Base-by-base conservation (phyloP, 92 coral and sea anemone species). In the Porites lobata region DNA sequence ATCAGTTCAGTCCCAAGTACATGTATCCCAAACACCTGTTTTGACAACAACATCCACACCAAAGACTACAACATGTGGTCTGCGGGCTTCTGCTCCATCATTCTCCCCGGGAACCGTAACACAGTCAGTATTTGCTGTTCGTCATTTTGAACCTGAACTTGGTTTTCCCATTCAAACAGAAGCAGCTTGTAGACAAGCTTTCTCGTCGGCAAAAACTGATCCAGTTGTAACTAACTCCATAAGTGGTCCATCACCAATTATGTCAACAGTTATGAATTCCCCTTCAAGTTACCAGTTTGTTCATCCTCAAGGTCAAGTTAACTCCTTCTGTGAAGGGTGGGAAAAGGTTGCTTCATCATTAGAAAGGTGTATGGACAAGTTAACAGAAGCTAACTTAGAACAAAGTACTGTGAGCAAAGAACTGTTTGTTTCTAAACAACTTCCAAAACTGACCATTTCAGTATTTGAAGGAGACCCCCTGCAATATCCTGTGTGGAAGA, bases 401-500 rank as follows among this genome's bases (percentile, higher is more conserved):
- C 62, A 74, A 74, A 74, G 78, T 15, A 52, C 78, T n/a, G 78
- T 20, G 18, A 74, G 32, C 15, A 74, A 74, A 74, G 62, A 74
- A 56, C 10, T 10, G 20, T 12, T 74, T 62, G 17, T 62, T 13
- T 62, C 66, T 18, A 22, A 22, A 62, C 66, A 62, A 18, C 66
- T 62, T 18, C 69, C 75, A 14, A 91, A 91, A 63, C 84, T 91
- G 50, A 54, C 79, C 15, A 79, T 93, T 63, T 89, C 96, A 75
- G 62, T 88, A 65, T 92, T 80, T 64, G 65, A 56, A 50, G 91
- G 93, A 18, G 93, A 92, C 75, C 93, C 93, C 1, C 24, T 89
- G 51, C 81, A 85, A 53, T 92, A 92, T 50, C 90, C 86, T 18
- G 62, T 71, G 22, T 90, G 93, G 86, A 69, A 80, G 11, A 86